phyloP scores from a whole-genome alignment of 1,140 invertebrate species.

The Dolichoris vasculosae region DNA sequence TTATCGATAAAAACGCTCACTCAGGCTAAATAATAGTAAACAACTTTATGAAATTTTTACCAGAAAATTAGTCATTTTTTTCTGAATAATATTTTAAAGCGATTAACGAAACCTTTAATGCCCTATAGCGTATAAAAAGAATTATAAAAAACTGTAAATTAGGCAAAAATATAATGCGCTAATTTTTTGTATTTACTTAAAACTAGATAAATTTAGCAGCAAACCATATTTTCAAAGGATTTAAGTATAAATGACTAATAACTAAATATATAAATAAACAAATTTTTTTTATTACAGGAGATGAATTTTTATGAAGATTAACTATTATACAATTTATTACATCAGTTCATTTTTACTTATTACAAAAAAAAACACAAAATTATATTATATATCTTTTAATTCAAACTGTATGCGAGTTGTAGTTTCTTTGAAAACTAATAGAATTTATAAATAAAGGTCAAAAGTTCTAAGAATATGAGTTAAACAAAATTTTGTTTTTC shows the following conservation, averaged over 20 bases:
- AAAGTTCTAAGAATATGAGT: neutral
- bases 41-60: neutral
- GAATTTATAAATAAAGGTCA: constrained; percentile 34
- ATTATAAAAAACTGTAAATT: neutral
- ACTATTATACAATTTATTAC: constrained; percentile 60
- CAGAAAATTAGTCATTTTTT: constrained; percentile 35
- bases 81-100: constrained; percentile 19
- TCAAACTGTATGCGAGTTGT: neutral
- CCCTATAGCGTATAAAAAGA: constrained; percentile 15
- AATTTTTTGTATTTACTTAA: constrained; percentile 26
- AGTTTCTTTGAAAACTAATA: constrained; percentile 6
- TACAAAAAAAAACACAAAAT: constrained; percentile 20
- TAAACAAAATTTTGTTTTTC: constrained; percentile 28
- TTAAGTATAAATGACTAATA: constrained; percentile 44
- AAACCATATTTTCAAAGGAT: constrained; percentile 21
- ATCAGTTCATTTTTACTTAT: constrained; percentile 42
- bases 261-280: constrained; percentile 59
- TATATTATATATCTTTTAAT: constrained; percentile 21
- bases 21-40: constrained; percentile 28
- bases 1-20: constrained; percentile 43
- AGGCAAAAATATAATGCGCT: constrained; percentile 25
- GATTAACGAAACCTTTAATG: constrained; percentile 29
- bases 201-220: neutral
- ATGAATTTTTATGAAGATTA: constrained; percentile 58
- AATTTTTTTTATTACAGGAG: constrained; percentile 66